phyloP scores from a whole-genome alignment of 1,140 invertebrate species.

The Drosophila mayri region DNA sequence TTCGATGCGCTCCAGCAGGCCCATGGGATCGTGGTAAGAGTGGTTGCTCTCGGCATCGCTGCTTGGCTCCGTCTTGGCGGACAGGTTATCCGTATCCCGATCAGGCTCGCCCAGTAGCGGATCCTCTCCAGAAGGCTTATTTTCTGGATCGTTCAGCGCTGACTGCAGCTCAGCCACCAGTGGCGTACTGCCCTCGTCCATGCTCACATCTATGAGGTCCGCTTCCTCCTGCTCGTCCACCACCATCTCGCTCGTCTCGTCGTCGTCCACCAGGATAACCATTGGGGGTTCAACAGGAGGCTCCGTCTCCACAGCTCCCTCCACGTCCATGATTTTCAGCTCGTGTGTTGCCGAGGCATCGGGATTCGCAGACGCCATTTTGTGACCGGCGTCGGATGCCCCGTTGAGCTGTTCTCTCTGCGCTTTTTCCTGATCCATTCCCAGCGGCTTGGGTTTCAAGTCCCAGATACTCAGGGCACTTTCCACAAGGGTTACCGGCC shows the following conservation, averaged over 20 bases:
- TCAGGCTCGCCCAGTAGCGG: slow-evolving; percentile 30
- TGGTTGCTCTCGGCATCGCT: slow-evolving; percentile 50
- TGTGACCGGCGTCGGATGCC: slow-evolving; percentile 42
- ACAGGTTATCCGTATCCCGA: slow-evolving; percentile 30
- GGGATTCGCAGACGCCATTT: slow-evolving; percentile 65
- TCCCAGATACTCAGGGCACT: slow-evolving; percentile 3
- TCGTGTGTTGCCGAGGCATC: slow-evolving; percentile 37
- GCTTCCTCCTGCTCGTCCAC: slow-evolving; percentile 11
- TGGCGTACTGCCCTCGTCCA: slow-evolving; percentile 1
- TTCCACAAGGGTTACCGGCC: neutral
- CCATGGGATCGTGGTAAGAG: slow-evolving; percentile 66
- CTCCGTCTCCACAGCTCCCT: slow-evolving; percentile 32
- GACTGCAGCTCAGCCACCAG: slow-evolving; percentile 18
- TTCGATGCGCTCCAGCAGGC: slow-evolving; percentile 57
- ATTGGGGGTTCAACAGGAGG: neutral
- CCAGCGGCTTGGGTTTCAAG: neutral
- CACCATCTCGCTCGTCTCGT: slow-evolving; percentile 17
- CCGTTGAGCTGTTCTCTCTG: neutral
- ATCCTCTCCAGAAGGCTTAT: slow-evolving; percentile 20
- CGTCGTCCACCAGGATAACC: slow-evolving; percentile 54
- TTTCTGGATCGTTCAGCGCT: slow-evolving; percentile 6
- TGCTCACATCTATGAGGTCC: neutral
- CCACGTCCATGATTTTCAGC: slow-evolving; percentile 69
- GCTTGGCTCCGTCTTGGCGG: slow-evolving; percentile 52
- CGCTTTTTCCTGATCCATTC: slow-evolving; percentile 7